Evolutionary conservation across 2,113 vertebrate species (phyloP).

Genomic region (Murina feae): DNA sequence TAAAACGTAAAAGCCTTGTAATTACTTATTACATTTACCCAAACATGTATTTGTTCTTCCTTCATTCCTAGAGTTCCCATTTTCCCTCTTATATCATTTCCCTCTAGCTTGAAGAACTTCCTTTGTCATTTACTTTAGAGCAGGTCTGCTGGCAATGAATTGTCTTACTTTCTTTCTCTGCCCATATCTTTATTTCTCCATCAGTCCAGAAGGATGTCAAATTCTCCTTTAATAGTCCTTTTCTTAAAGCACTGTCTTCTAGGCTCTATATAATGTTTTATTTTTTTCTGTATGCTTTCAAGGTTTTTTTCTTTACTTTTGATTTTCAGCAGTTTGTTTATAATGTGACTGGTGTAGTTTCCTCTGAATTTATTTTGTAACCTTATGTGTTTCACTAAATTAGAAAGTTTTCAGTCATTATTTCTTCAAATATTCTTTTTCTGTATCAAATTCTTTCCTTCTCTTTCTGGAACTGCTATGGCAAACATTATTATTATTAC

Average conservation of each 20-base stretch:
- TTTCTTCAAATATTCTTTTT: slow-evolving; percentile 39
- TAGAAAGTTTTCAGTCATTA: slow-evolving; percentile 10
- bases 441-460: neutral
- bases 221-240: neutral
- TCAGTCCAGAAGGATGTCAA: neutral
- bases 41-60: neutral
- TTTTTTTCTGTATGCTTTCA: slow-evolving; percentile 14
- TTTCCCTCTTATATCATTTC: neutral
- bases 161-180: neutral
- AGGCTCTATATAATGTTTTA: neutral
- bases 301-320: neutral
- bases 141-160: neutral
- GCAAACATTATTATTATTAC: neutral
- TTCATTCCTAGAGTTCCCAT: neutral
- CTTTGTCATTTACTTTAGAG: neutral
- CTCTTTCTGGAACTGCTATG: neutral
- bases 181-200: neutral
- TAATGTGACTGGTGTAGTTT: slow-evolving; percentile 15
- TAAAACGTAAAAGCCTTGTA: neutral
- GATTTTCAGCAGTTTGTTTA: slow-evolving; percentile 23
- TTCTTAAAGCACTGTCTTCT: neutral
- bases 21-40: neutral
- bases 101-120: neutral
- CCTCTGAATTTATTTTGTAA: slow-evolving; percentile 30
- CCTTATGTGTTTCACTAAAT: neutral